These are phyloP conservation scores for Spicauda simplicius DNA, from an alignment of 2,888 invertebrate genomes.

Conservation along the genomic window DNA sequence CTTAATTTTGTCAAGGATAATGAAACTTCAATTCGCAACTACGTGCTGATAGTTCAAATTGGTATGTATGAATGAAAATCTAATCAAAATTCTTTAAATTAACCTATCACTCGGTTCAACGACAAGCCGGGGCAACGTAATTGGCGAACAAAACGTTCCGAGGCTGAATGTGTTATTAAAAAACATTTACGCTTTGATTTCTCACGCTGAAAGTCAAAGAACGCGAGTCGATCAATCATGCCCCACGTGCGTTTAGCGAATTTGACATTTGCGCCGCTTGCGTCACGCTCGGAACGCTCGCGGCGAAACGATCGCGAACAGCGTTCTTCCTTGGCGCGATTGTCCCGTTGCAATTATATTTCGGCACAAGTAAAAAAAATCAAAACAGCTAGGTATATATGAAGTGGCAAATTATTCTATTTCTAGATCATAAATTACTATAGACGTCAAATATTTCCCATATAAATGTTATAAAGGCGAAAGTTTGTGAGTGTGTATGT, in stretches of 20 bases:
- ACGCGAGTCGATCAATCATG: slow-evolving; percentile 29
- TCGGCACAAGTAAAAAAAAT: too few relatives aligned
- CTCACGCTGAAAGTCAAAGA: slow-evolving; percentile 25
- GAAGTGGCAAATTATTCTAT: too few relatives aligned
- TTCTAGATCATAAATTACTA: too few relatives aligned
- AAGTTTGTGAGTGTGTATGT: too few relatives aligned
- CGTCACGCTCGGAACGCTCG: slow-evolving; percentile 25
- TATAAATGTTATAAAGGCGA: too few relatives aligned
- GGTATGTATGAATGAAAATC: neutral
- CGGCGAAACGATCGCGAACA: slow-evolving; percentile 4
- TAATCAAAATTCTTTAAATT: slow-evolving; percentile 13
- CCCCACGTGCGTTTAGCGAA: slow-evolving; percentile 32
- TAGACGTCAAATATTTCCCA: too few relatives aligned
- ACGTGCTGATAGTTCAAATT: neutral
- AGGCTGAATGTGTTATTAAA: slow-evolving; percentile 17
- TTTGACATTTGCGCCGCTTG: slow-evolving; percentile 40
- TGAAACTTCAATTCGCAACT: neutral
- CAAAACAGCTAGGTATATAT: too few relatives aligned
- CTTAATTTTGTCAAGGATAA: too few relatives aligned
- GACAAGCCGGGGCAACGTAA: slow-evolving; percentile 10
- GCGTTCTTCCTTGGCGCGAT: neutral
- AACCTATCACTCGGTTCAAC: slow-evolving; percentile 9
- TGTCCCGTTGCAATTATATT: neutral
- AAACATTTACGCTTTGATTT: slow-evolving; percentile 21
- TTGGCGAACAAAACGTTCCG: slow-evolving; percentile 19